Conservation (phyloP, 2,113 vertebrate genomes). For the Lota lota region DNA sequence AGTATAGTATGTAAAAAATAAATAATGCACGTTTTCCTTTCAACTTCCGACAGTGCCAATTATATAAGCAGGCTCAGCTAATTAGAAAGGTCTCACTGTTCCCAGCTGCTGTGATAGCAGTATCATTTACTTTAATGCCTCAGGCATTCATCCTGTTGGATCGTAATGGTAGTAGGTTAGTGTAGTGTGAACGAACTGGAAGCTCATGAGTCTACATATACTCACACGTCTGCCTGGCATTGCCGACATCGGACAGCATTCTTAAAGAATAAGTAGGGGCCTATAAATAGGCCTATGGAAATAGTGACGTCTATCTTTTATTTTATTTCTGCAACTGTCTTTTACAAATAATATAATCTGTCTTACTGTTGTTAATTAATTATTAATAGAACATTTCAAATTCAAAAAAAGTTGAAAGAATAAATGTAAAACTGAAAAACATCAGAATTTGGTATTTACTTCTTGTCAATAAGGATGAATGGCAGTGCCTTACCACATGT, state of each 20-base stretch:
- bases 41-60: background rate
- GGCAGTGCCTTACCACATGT: too few relatives aligned
- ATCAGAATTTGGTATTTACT: too few relatives aligned
- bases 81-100: background rate
- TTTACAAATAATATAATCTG: slow-evolving; percentile 49
- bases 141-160: too few relatives aligned
- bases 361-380: slow-evolving; percentile 31
- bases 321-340: slow-evolving; percentile 30
- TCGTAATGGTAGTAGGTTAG: too few relatives aligned
- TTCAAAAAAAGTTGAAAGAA: too few relatives aligned
- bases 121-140: background rate
- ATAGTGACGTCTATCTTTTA: slow-evolving; percentile 5
- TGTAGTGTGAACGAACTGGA: too few relatives aligned
- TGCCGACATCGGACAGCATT: background rate
- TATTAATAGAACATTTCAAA: too few relatives aligned
- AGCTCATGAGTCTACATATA: too few relatives aligned
- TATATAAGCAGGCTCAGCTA: background rate
- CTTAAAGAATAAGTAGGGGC: slow-evolving; percentile 21
- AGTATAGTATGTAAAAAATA: background rate
- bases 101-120: background rate
- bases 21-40: background rate
- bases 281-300: slow-evolving; percentile 43
- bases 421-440: too few relatives aligned
- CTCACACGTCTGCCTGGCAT: too few relatives aligned
- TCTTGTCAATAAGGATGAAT: too few relatives aligned